These are phyloP conservation scores for Caenorhabditis briggsae DNA, from an alignment of 1,140 invertebrate genomes.

Conservation along the genomic window DNA sequence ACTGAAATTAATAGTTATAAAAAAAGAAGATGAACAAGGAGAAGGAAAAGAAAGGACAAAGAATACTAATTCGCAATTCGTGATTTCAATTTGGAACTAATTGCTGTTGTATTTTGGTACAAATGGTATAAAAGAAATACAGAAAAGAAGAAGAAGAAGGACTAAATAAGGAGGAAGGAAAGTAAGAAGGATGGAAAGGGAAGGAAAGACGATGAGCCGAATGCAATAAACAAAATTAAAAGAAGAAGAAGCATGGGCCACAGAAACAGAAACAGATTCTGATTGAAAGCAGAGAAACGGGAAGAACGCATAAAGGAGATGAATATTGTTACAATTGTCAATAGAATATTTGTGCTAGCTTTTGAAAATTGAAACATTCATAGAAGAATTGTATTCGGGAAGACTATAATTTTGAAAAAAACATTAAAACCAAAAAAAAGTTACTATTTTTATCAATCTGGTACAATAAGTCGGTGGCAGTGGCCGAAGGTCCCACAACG, in stretches of 20 bases:
- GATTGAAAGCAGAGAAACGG: neutral
- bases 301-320: neutral
- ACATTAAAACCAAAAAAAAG: no score
- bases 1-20: slow-evolving; percentile 15
- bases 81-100: slow-evolving; percentile 37
- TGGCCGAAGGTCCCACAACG: no score
- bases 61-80: neutral
- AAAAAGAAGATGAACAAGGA: neutral
- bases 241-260: neutral
- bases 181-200: neutral
- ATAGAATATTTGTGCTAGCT: no score
- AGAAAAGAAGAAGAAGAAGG: neutral
- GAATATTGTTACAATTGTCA: neutral
- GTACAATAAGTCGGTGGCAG: no score
- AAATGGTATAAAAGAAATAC: neutral
- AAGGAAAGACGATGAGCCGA: slow-evolving; percentile 20
- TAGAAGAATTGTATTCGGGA: no score
- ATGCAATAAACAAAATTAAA: slow-evolving; percentile 42
- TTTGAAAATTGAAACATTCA: no score
- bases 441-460: no score
- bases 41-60: neutral
- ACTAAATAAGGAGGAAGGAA: neutral
- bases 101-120: slow-evolving; percentile 18
- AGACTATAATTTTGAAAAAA: no score
- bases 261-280: slow-evolving; percentile 3